Evolutionary conservation across 2,888 invertebrate species (phyloP).

Genomic region (Lottia gigantea): DNA sequence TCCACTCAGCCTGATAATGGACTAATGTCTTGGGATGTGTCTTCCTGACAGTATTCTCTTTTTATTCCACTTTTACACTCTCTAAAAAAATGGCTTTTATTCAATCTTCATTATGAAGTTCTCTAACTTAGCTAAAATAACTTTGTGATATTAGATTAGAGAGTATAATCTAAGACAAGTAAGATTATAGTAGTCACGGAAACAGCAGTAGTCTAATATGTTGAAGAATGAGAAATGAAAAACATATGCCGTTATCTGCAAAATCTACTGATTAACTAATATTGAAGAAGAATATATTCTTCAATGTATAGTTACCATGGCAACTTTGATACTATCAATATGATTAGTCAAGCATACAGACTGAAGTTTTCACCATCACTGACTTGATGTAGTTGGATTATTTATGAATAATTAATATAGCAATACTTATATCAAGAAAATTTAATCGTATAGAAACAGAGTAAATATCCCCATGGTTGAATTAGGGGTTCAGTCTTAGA

Average conservation of each 20-base stretch:
- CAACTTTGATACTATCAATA: slow-evolving; percentile 2
- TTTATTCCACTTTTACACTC: background rate
- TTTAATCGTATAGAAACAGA: background rate
- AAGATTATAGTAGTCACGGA: background rate
- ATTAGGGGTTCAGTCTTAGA: background rate
- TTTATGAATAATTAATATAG: background rate
- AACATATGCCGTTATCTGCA: background rate
- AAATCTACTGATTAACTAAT: slow-evolving; percentile 3
- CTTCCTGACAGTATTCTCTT: background rate
- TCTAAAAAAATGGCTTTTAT: background rate
- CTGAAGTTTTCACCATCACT: too few relatives aligned
- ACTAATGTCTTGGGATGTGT: background rate
- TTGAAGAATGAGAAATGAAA: background rate
- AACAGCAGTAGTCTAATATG: background rate
- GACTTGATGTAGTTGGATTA: background rate
- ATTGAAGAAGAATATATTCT: background rate
- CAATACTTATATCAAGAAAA: background rate
- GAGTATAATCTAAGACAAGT: background rate
- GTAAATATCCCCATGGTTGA: background rate
- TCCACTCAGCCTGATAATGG: background rate
- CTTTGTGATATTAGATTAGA: background rate
- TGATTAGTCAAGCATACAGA: background rate
- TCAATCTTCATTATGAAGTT: background rate
- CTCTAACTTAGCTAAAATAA: background rate
- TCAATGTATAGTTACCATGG: slow-evolving; percentile 4